These are phyloP conservation scores for Spodoptera littoralis DNA, from an alignment of 2,888 invertebrate genomes.

Conservation along the genomic window DNA sequence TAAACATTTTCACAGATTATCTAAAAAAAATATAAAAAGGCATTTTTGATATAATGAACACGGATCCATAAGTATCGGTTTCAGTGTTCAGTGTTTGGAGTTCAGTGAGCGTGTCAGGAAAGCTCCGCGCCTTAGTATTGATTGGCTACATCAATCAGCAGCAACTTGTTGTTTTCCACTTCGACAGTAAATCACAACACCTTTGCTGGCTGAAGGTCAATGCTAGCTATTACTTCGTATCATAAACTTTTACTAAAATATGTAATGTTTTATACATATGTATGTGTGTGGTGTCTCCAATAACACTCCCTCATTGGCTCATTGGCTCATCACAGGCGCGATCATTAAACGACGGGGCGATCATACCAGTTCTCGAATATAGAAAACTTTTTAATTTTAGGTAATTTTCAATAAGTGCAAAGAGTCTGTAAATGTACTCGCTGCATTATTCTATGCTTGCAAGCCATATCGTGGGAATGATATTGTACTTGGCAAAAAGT, in stretches of 20 bases:
- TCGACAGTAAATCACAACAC: slow-evolving; percentile 30
- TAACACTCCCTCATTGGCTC: too few relatives aligned
- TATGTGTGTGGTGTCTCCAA: neutral
- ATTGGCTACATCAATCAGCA: slow-evolving; percentile 48
- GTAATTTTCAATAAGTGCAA: too few relatives aligned
- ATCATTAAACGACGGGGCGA: neutral
- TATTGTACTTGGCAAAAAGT: too few relatives aligned
- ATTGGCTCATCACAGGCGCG: neutral
- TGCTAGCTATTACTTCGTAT: slow-evolving; percentile 11
- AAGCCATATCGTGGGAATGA: too few relatives aligned
- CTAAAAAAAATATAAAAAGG: too few relatives aligned
- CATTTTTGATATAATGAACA: neutral
- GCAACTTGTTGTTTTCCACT: slow-evolving; percentile 42
- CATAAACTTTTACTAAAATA: neutral
- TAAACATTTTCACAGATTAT: too few relatives aligned
- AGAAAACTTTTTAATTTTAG: too few relatives aligned
- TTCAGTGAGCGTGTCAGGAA: slow-evolving; percentile 33
- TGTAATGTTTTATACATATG: neutral
- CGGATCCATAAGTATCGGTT: slow-evolving; percentile 6
- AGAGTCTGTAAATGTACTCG: too few relatives aligned
- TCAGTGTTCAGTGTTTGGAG: slow-evolving; percentile 19
- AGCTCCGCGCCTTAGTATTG: slow-evolving; percentile 29
- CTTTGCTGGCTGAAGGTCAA: slow-evolving; percentile 30
- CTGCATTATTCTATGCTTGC: too few relatives aligned
- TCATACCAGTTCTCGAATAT: too few relatives aligned